phyloP scores from a whole-genome alignment of 2,888 invertebrate genomes.

The Phaedon cochleariae region DNA sequence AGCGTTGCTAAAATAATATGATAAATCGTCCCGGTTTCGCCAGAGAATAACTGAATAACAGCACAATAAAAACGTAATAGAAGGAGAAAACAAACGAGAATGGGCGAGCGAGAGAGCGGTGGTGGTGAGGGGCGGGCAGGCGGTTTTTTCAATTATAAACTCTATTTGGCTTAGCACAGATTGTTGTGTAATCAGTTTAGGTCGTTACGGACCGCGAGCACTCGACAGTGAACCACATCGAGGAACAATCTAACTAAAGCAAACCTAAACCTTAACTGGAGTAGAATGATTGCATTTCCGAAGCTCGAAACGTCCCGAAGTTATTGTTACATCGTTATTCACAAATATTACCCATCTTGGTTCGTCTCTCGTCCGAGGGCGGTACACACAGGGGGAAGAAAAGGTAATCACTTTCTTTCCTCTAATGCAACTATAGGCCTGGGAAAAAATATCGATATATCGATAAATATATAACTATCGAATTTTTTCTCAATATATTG shows the following conservation, averaged over 20 bases:
- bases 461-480: too few relatives aligned
- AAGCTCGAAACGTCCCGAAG: constrained; percentile 51
- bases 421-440: too few relatives aligned
- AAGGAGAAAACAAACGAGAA: constrained; percentile 39
- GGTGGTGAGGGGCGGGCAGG: constrained; percentile 45
- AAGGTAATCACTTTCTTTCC: too few relatives aligned
- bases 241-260: constrained; percentile 64
- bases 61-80: constrained; percentile 36
- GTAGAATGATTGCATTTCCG: constrained; percentile 64
- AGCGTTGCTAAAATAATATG: constrained; percentile 17
- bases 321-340: constrained; percentile 49
- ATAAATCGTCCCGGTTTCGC: constrained; percentile 6
- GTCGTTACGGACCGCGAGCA: constrained; percentile 62
- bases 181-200: constrained; percentile 65
- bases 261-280: constrained; percentile 65
- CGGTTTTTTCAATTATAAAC: constrained; percentile 65
- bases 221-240: constrained; percentile 63
- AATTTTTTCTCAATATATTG: too few relatives aligned
- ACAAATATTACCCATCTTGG: constrained; percentile 56
- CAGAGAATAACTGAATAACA: constrained; percentile 13
- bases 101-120: constrained; percentile 24
- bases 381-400: too few relatives aligned
- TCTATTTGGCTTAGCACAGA: constrained; percentile 65
- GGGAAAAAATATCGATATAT: too few relatives aligned
- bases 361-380: constrained; percentile 36